Base-by-base conservation (phyloP, 1,140 invertebrate species). In the Geopemphigus sp. region DNA sequence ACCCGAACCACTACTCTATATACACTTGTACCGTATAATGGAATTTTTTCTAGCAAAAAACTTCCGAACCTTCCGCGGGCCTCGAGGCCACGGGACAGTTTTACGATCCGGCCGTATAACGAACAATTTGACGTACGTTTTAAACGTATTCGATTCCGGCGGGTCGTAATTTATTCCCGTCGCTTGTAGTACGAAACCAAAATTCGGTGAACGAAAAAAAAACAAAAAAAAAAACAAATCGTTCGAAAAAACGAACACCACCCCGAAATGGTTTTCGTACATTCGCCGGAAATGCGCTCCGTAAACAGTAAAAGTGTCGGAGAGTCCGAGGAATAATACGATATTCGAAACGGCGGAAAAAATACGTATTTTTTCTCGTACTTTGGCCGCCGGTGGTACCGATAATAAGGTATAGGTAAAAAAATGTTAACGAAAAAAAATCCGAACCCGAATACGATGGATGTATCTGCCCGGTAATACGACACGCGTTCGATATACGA, bases 231-330 rank as follows among this genome's bases (percentile, higher is more conserved):
- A 39, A 39, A n/a, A n/a, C n/a, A n/a, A n/a, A n/a, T 19, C 15
- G 15, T 29, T 29, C 6, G 17, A 17, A 45, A 66, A 66, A 68
- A 68, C 32, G 47, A 68, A 68, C 39, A 50, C 66, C 66, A 14
- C 50, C 45, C 39, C 3, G 10, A 22, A 56, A 56, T 12, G 22
- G 56, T 24, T 39, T 39, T 39, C 32, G 32, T 39, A 39, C 32
- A 14, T 59, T 68, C 66, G 5, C 66, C 66, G 66, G 66, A 68
- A 68, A 68, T 17, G 66, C 12, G 22, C 11, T 24, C 5, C 3
- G 66, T 68, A 68, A 68, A 68, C 22, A 68, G 39, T 47, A 68
- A 68, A 26, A 50, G 39, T 68, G 29, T 68, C 32, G 32, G 39
- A 66, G 64, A 66, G 12, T 24, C 39, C 39, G 4, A 50, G 66